phyloP scores from a whole-genome alignment of 2,113 vertebrate genomes.

The Lonchura striata region DNA sequence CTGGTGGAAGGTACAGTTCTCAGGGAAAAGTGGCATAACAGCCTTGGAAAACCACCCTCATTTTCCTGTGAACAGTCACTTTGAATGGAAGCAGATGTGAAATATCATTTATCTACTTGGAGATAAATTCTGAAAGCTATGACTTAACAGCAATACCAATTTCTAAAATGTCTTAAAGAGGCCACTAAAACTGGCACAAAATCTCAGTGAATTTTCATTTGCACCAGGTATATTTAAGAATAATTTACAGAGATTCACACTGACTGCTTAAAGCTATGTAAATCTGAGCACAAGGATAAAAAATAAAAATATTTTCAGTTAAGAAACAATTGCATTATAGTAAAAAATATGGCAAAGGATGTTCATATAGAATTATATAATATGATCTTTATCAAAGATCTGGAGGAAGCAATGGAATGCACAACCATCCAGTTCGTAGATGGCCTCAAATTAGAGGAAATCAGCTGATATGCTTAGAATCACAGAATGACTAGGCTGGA shows the following conservation, averaged over 20 bases:
- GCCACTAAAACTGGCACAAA: not conserved
- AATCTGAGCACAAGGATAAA: not conserved
- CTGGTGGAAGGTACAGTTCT: not conserved
- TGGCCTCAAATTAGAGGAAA: not conserved
- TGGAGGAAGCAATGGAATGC: not conserved
- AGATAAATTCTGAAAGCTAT: not conserved
- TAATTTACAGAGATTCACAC: not conserved
- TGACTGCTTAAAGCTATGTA: not conserved
- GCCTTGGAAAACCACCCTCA: not conserved
- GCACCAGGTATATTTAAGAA: not conserved
- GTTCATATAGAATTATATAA: not conserved
- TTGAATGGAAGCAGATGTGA: not conserved
- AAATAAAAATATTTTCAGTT: not conserved
- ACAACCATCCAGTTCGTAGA: not conserved
- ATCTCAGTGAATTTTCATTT: not conserved
- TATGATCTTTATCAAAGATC: not conserved
- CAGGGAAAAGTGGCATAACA: not conserved
- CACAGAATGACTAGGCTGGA: not conserved
- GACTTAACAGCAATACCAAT: not conserved
- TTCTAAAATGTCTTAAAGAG: not conserved
- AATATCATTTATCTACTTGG: not conserved
- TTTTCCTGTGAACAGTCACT: not conserved
- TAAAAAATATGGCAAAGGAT: not conserved
- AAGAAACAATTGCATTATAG: not conserved
- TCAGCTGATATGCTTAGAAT: not conserved